Evolutionary conservation across 2,113 vertebrate genomes (phyloP).

Genomic region (Synodontis membranacea): DNA sequence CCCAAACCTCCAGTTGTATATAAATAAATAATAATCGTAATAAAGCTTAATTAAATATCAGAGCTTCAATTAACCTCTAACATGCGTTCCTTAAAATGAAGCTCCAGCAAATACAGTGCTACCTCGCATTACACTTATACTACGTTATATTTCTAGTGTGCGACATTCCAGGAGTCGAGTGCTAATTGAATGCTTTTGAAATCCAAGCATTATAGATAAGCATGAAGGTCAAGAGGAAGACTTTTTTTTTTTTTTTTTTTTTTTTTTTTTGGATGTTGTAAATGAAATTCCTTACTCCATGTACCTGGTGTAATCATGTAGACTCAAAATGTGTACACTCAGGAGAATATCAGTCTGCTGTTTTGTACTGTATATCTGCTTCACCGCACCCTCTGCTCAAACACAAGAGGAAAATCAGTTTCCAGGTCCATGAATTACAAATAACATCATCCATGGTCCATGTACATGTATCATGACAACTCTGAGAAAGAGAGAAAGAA

Average conservation of each 20-base stretch:
- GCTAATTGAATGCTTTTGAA: background rate
- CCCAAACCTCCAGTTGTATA: background rate
- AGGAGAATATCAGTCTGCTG: background rate
- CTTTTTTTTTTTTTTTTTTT: background rate
- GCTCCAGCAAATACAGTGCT: background rate
- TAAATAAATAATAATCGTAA: background rate
- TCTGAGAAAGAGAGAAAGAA: background rate
- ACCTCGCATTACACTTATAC: background rate
- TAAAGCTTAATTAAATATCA: background rate
- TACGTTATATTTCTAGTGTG: background rate
- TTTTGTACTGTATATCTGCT: background rate
- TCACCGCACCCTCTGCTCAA: background rate
- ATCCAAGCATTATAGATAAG: slow-evolving; percentile 19
- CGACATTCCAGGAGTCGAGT: background rate
- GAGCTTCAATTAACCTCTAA: background rate
- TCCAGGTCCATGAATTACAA: background rate
- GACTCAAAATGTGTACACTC: background rate
- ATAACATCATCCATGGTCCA: too few species aligned
- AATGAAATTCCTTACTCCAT: background rate
- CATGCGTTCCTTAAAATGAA: background rate
- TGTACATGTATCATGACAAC: too few species aligned
- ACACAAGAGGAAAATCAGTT: background rate
- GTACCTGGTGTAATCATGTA: background rate
- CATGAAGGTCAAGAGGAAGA: slow-evolving; percentile 21
- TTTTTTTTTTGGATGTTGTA: background rate